Evolutionary conservation across 2,888 invertebrate species (phyloP), one percentile per base, ranked within the genome.

Genomic region (Anaspis maculata): DNA sequence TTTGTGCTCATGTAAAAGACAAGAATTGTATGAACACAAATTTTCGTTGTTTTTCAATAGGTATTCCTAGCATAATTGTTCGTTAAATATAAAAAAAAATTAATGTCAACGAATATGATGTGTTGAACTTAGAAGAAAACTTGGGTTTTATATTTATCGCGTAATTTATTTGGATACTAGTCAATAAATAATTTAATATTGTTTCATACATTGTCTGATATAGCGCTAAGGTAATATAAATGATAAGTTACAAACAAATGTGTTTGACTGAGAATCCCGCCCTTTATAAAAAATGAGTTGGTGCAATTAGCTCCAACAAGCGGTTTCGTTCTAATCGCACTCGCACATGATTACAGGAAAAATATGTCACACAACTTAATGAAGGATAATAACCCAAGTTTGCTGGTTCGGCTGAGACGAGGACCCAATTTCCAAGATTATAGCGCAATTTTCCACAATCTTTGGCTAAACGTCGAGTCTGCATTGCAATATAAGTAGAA

Each of bases 401-500:
- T 28, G 36, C 36, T 27, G 36, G 42, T 33, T 37, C 30, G 27
- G 41, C 39, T 39, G 42, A 43, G 41, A 36, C 40, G 32, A 35
- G 37, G 40, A 42, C 44, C 41, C 41, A 45, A 48, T 46, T 44
- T 41, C 41, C 40, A 33, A 44, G 46, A 50, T 52, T 52, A 51
- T 51, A 33, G 45, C 38, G 45, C 50, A 50, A 49, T 52, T 50
- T 44, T 44, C 45, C 34, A 30, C 41, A 44, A 46, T 46, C 45
- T 49, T 49, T 40, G 40, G 44, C 42, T 50, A 45, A 49, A 48
- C 44, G 49, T 39, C 40, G 42, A 46, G 42, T 45, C 43, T 44
- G 48, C 49, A 49, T 50, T 51, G 44, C 42, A 51, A 49, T 51
- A 50, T 48, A 52, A 56, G 50, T 53, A 49, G 51, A 52, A 49